A percentile compares a stretch with the other conserved stretches of the same genome.
phyloP scores from a whole-genome alignment of 1,140 invertebrate species.

The Orussus abietinus region DNA sequence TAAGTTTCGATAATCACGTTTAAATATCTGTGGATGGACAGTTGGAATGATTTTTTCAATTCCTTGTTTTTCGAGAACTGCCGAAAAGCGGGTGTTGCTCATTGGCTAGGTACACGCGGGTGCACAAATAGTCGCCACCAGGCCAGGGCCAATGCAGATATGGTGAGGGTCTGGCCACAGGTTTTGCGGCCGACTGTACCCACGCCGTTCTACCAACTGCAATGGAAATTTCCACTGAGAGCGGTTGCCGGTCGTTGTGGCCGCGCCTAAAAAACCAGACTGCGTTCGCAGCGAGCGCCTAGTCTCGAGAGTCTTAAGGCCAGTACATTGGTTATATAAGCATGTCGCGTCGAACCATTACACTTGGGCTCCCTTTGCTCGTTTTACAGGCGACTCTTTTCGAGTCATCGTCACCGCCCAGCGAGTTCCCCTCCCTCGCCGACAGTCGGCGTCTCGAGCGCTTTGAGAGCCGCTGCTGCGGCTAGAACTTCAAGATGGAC shows the following conservation, averaged over 20 bases:
- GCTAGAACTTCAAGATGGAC: no score
- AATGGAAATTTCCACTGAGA: conserved; percentile 45
- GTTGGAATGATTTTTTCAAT: no score
- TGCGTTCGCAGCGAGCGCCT: conserved; percentile 22
- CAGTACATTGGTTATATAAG: conserved; percentile 28
- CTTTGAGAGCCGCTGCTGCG: no score
- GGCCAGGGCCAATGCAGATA: no score
- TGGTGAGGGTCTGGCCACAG: no score
- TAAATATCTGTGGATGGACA: no score
- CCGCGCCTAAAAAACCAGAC: conserved; percentile 38
- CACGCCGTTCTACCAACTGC: conserved; percentile 39
- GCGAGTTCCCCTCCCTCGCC: not conserved
- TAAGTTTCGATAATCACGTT: no score
- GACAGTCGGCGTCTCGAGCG: no score
- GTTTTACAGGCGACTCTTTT: conserved; percentile 19
- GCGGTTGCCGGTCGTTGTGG: conserved; percentile 28
- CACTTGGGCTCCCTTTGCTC: conserved; percentile 21
- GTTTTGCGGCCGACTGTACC: conserved; percentile 42
- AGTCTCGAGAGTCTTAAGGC: conserved; percentile 26
- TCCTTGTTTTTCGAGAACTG: no score
- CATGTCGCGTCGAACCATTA: conserved; percentile 13
- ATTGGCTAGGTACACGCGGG: no score
- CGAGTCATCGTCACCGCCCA: not conserved
- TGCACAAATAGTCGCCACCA: no score
- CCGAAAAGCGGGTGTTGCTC: no score